Conservation (phyloP, 92 coral and sea anemone species). For the Desmophyllum pertusum region DNA sequence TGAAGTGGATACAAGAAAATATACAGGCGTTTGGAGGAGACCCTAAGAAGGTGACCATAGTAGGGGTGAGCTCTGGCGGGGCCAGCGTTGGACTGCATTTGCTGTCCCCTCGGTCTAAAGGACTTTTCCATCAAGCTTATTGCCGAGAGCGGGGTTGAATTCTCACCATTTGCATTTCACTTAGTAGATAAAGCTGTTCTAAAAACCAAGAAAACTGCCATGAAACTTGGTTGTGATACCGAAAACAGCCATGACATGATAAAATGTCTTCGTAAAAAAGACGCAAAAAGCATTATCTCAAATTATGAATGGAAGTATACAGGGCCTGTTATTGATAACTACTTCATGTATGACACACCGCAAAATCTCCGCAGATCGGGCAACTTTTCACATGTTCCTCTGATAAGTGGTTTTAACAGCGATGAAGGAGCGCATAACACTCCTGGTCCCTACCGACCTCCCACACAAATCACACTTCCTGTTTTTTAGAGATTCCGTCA, state of each 20-base stretch:
- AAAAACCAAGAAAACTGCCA: conserved; percentile 47
- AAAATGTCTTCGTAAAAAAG: conserved; percentile 63
- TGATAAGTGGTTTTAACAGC: conserved; percentile 77
- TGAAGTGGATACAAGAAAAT: conserved; percentile 84
- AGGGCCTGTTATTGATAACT: conserved; percentile 71
- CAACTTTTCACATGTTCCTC: conserved; percentile 52
- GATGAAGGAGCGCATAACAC: conserved; percentile 67
- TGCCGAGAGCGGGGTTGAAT: conserved; percentile 83
- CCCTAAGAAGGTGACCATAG: conserved; percentile 75
- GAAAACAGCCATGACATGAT: conserved; percentile 39
- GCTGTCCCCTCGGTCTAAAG: conserved; percentile 70
- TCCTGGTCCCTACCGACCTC: neutral
- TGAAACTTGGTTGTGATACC: conserved; percentile 63
- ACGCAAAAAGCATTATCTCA: conserved; percentile 44
- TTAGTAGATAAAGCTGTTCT: conserved; percentile 60
- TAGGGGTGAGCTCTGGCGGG: conserved; percentile 97
- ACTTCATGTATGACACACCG: conserved; percentile 69
- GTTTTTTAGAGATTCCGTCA: conserved; percentile 33
- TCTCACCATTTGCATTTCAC: conserved; percentile 85
- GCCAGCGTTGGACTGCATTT: conserved; percentile 93
- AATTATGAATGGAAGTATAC: conserved; percentile 32
- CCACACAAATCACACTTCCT: conserved; percentile 39
- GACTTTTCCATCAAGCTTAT: conserved; percentile 88
- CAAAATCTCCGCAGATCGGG: conserved; percentile 59
- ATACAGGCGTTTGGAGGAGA: conserved; percentile 84